These are phyloP conservation scores for Drosophila oshimai DNA, from an alignment of 1,140 invertebrate genomes.

Conservation along the genomic window DNA sequence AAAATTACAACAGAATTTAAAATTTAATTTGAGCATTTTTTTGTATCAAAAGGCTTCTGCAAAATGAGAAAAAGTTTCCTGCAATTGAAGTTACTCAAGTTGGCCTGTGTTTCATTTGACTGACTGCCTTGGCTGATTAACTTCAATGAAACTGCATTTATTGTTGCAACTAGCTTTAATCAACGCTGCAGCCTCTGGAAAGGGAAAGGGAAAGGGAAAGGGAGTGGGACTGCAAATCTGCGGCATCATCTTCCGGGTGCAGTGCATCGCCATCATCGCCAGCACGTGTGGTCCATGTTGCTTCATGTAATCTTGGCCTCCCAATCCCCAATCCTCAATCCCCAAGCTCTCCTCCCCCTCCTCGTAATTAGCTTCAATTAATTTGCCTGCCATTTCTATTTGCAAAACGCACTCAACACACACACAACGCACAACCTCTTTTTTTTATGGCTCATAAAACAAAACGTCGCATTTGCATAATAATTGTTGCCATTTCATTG, in stretches of 20 bases:
- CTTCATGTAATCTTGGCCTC: conserved; percentile 12
- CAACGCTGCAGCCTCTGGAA: no score
- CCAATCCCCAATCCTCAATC: background rate
- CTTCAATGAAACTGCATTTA: conserved; percentile 80
- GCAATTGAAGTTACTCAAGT: background rate
- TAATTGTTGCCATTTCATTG: conserved; percentile 61
- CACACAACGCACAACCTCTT: conserved; percentile 21
- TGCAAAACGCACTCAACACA: background rate
- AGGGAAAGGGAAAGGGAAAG: no score
- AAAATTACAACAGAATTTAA: no score
- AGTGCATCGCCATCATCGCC: conserved; percentile 33
- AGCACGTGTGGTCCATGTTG: conserved; percentile 65
- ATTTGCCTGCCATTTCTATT: conserved; percentile 62
- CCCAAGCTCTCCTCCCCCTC: background rate
- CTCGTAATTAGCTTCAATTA: conserved; percentile 76
- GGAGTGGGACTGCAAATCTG: conserved; percentile 16
- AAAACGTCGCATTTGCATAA: conserved; percentile 71
- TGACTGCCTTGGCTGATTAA: conserved; percentile 68
- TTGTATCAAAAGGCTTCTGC: no score
- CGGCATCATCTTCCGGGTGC: conserved; percentile 71
- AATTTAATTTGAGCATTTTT: no score
- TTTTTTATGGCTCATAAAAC: conserved; percentile 70
- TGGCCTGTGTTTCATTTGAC: background rate
- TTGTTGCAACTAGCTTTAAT: conserved; percentile 73
- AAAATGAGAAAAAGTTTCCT: background rate